phyloP scores from a whole-genome alignment of 92 coral and sea anemone species.

The Actinostola sp. region DNA sequence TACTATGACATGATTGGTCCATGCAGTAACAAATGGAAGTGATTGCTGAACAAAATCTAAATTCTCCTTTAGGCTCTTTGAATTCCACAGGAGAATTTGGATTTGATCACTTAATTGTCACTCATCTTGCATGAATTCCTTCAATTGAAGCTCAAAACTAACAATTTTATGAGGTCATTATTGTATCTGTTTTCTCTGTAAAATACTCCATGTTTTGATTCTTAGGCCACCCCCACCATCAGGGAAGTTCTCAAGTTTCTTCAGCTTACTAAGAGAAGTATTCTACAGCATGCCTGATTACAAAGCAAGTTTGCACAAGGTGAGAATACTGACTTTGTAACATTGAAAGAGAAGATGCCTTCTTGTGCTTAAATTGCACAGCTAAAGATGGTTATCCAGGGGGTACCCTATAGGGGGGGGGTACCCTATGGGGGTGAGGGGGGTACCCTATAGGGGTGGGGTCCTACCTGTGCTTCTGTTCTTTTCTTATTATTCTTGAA shows the following conservation, averaged over 20 bases:
- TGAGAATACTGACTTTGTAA: constrained; percentile 15
- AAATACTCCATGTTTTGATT: not conserved
- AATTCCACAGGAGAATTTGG: too few species aligned
- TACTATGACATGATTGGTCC: too few species aligned
- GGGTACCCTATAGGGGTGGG: too few species aligned
- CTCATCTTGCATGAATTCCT: not conserved
- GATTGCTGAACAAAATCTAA: too few species aligned
- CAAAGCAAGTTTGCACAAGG: constrained; percentile 84
- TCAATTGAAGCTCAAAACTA: not conserved
- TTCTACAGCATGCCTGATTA: constrained; percentile 74
- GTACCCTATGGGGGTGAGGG: too few species aligned
- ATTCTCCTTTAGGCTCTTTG: too few species aligned
- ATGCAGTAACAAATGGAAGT: too few species aligned
- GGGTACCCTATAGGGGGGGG: too few species aligned
- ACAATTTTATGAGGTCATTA: not conserved
- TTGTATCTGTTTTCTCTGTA: too few species aligned
- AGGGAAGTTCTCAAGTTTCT: constrained; percentile 74
- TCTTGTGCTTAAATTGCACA: not conserved
- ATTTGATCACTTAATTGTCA: too few species aligned
- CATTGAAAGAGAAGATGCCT: not conserved
- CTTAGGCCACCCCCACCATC: constrained; percentile 61
- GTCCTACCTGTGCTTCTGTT: too few species aligned
- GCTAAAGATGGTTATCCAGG: not conserved
- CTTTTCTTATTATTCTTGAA: not conserved
- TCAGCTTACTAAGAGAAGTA: constrained; percentile 81